Evolutionary conservation across 2,113 vertebrate species (phyloP), one percentile per base, ranked within the genome.

Genomic region (Xenopus laevis): DNA sequence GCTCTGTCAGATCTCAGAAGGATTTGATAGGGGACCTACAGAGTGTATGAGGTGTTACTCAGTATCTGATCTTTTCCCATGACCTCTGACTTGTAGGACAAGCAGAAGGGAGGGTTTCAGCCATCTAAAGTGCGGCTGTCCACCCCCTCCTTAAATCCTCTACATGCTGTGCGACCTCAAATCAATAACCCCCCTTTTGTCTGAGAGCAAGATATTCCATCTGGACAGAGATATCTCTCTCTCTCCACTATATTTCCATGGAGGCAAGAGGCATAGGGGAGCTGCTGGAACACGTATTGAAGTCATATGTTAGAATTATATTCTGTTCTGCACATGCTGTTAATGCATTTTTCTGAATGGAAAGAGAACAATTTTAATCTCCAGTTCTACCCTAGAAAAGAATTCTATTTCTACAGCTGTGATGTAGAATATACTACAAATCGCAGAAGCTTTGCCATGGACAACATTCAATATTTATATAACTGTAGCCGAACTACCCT

Each of bases 1-100:
- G 27, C 63, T 55, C 62, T 57, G 71, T 47, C 20, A 52, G 30
- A 65, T 20, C n/a, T 16, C 15, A 21, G 40, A 30, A 4, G 44
- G 61, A 30, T 63, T 18, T 62, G 45, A 69, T 68, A 45, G 57
- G 57, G 12, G 40, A 53, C 46, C 73, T 44, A 30, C 65, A 75
- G 73, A 40, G 45, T 13, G 46, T 75, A 46, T 62, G 65, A 75
- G 58, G 73, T 68, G 73, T 75, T 75, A 75, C 73, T 66, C 60
- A 75, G 65, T 75, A 75, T 75, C 57, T 75, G 73, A 75, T 75
- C 73, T 47, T 75, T 75, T 75, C 73, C 73, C 73, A 75, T 75
- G 73, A 75, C 73, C 73, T 75, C 65, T 75, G 73, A 75, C 73
- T 69, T 53, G n/a, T 23, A 55, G 66, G 65, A 75, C 73, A 75